phyloP scores from a whole-genome alignment of 2,797 vertebrate species.

The Neomorphus geoffroyi region DNA sequence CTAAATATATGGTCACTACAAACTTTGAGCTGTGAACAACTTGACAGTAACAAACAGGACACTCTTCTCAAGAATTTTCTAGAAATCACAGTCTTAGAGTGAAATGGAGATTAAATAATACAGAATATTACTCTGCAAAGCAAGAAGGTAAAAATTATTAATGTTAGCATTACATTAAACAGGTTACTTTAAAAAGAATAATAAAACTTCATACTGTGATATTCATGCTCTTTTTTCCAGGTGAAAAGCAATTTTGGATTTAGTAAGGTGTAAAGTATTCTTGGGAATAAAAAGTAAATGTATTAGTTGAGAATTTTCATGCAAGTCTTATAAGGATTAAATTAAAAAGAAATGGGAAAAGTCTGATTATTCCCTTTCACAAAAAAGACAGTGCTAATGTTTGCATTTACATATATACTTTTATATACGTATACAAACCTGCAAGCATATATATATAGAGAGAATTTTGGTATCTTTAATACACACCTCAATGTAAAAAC shows the following conservation, averaged over 20 bases:
- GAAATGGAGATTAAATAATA: neutral
- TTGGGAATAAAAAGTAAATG: neutral
- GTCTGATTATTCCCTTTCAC: neutral
- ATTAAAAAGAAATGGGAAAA: neutral
- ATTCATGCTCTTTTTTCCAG: neutral
- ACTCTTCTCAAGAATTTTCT: neutral
- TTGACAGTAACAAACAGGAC: neutral
- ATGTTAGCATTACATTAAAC: neutral
- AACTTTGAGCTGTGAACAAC: neutral
- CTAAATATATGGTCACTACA: neutral
- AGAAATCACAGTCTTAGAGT: neutral
- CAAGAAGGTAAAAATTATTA: neutral
- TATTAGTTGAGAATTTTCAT: neutral
- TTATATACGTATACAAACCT: neutral
- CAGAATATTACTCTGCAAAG: neutral
- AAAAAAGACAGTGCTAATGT: neutral
- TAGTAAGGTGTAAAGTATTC: neutral
- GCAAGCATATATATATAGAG: neutral
- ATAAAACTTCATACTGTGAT: neutral
- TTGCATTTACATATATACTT: neutral
- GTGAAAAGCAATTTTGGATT: neutral
- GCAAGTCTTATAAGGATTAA: neutral
- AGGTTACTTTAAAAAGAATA: neutral
- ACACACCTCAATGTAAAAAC: conserved; percentile 82
- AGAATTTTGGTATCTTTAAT: neutral